Conservation (phyloP, 2,113 vertebrate species). For the Nothocercus julius region DNA sequence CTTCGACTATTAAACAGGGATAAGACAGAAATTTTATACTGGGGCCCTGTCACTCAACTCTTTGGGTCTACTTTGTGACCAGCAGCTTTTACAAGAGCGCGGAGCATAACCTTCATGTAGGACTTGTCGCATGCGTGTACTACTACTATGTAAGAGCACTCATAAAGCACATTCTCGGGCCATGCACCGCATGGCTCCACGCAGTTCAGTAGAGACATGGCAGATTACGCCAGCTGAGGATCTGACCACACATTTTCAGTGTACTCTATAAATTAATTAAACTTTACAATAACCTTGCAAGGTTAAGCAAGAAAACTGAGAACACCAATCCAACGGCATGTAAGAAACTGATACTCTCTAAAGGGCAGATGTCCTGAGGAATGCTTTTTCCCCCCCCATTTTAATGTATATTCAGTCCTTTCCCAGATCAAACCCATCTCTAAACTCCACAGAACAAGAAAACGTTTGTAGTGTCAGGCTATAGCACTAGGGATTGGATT, state of each 20-base stretch:
- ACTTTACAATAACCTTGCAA: not conserved
- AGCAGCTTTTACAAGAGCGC: not conserved
- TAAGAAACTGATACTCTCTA: not conserved
- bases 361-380: not conserved
- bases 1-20: constrained; percentile 59
- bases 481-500: not conserved
- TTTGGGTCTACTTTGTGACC: not conserved
- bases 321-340: not conserved
- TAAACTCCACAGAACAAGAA: not conserved
- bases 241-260: not conserved
- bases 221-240: not conserved
- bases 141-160: not conserved
- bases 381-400: not conserved
- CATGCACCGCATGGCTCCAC: not conserved
- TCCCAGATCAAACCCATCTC: not conserved
- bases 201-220: not conserved
- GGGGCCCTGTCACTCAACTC: constrained; percentile 2
- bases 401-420: not conserved
- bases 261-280: constrained; percentile 14
- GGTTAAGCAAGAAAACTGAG: not conserved
- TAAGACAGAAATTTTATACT: constrained; percentile 45
- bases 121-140: not conserved
- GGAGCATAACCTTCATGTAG: not conserved
- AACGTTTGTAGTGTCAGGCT: not conserved
- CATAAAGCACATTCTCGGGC: not conserved